A percentile compares a stretch with the other conserved stretches of the same genome.
Evolutionary conservation across 1,140 invertebrate species (phyloP).

Genomic region (Dendroctonus valens): DNA sequence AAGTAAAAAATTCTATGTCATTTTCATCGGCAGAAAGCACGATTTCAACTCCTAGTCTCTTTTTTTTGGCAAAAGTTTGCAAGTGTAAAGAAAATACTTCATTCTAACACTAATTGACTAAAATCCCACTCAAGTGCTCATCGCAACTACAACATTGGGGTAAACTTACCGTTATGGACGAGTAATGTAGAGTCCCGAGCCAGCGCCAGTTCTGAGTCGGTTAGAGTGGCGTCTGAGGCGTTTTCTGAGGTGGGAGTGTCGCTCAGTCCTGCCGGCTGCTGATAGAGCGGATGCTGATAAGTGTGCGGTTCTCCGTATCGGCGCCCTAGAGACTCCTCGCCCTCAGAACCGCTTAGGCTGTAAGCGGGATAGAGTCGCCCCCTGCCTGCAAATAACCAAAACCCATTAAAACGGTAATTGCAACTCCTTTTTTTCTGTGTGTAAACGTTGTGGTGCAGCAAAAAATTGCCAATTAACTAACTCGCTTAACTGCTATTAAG

Average conservation of each 20-base stretch:
- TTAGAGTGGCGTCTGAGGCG: slow-evolving; percentile 77
- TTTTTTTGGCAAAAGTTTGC: no score
- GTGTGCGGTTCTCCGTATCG: slow-evolving; percentile 49
- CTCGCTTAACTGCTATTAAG: no score
- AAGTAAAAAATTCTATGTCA: no score
- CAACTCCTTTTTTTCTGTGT: no score
- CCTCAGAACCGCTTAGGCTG: slow-evolving; percentile 62
- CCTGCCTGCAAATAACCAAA: slow-evolving; percentile 28
- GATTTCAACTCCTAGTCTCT: no score
- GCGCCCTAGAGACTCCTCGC: slow-evolving; percentile 57
- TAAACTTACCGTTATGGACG: slow-evolving; percentile 73
- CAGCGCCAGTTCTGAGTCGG: slow-evolving; percentile 75
- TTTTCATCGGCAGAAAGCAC: no score
- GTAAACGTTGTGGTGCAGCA: no score
- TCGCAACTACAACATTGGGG: neutral
- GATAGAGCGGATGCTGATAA: slow-evolving; percentile 56
- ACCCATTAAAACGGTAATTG: no score
- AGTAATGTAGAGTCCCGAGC: slow-evolving; percentile 74
- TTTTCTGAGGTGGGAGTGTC: slow-evolving; percentile 76
- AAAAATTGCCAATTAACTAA: no score
- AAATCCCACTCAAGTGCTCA: no score
- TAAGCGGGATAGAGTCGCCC: slow-evolving; percentile 71
- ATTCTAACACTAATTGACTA: no score
- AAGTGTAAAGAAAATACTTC: no score
- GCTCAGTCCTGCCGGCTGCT: slow-evolving; percentile 64